Evolutionary conservation across 2,888 invertebrate species (phyloP), one percentile per base, ranked within the genome.

Genomic region (Neuroscelio doddi): DNA sequence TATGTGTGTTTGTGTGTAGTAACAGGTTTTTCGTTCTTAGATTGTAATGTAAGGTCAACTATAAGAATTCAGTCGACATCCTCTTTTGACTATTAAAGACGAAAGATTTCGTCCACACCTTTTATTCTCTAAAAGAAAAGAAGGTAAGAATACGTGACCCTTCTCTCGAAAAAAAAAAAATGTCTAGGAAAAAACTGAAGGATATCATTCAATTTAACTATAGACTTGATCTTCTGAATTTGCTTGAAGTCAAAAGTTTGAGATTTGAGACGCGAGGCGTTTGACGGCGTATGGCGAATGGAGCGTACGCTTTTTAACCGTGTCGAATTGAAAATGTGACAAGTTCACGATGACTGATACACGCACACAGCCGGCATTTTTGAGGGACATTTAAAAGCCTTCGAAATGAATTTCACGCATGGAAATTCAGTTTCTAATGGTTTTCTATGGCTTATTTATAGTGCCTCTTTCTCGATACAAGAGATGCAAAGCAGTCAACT

Each of bases 401-500:
- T n/a, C 16, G 9, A 12, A 41, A 41, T 12, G 51, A 17, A 51
- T 51, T 51, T 51, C 41, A 51, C 41, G 51, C 51, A 38, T 27
- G 50, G 56, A 46, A 21, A 45, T 26, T 24, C 8, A 30, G 16
- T 30, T 46, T 53, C 5, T 27, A 21, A 44, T 29, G 34, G 26
- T 51, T 63, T 56, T 34, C 36, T 51, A 12, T 16, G 39, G 29
- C 16, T 16, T 16, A 30, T 45, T 45, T 29, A n/a, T n/a, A 45
- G 12, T 14, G 16, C 47, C 39, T 26, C 8, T 42, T 50, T 12
- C 46, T 52, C 21, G 38, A 15, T 36, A 17, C 30, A 26, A 26
- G 44, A 26, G 39, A 64, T 51, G 50, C 42, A 56, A 56, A 61
- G 51, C 51, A 36, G 47, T 52, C 57, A 26, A 27, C 65, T 50